These are phyloP conservation scores for Tricholaema leucomelas DNA, from an alignment of 2,113 vertebrate species.

Conservation along the genomic window DNA sequence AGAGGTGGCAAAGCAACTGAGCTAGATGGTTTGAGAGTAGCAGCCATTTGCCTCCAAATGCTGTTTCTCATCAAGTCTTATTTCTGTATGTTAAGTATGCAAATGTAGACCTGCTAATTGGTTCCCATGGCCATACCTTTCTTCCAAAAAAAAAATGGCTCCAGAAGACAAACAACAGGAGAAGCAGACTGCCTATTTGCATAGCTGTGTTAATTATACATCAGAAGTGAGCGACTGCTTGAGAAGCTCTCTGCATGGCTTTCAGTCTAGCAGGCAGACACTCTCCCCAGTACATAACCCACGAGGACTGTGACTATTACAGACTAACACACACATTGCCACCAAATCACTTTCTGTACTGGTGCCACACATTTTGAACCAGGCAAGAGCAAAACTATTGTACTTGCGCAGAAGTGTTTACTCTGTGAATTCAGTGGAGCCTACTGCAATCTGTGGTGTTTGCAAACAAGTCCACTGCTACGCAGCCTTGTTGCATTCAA, in stretches of 20 bases:
- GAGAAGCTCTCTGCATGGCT: not conserved
- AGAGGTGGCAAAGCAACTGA: not conserved
- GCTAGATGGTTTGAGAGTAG: not conserved
- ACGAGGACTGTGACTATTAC: not conserved
- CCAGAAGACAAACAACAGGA: not conserved
- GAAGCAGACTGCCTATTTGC: not conserved
- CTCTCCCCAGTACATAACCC: not conserved
- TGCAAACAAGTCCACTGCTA: not conserved
- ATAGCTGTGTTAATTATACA: conserved; percentile 16
- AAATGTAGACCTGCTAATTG: conserved; percentile 56
- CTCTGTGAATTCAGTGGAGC: not conserved
- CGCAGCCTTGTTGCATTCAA: not conserved
- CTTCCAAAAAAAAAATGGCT: not conserved
- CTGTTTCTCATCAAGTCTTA: not conserved
- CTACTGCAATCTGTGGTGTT: not conserved
- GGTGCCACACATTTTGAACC: not conserved
- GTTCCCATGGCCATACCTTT: conserved; percentile 42
- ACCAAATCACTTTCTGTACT: not conserved
- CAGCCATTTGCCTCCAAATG: not conserved
- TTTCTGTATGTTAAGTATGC: conserved; percentile 1
- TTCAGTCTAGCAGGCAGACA: not conserved
- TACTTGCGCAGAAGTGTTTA: not conserved
- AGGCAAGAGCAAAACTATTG: not conserved
- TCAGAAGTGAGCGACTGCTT: not conserved
- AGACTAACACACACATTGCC: not conserved